Percentiles rank a stretch among this genome's conserved stretches.
phyloP scores from a whole-genome alignment of 2,113 vertebrate species.

The Aptenodytes forsteri region DNA sequence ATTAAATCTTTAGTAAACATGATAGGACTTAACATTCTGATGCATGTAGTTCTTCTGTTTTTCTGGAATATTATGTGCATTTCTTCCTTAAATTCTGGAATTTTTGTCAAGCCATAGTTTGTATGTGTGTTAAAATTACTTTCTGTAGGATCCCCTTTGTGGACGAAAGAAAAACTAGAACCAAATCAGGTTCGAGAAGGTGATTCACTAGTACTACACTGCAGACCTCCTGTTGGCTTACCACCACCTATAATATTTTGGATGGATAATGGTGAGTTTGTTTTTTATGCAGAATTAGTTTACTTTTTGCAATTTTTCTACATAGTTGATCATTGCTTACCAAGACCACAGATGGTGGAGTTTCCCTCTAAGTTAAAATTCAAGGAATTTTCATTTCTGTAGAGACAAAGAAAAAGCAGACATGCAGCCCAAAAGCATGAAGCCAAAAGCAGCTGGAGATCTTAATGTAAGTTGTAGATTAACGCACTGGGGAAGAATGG shows the following conservation, averaged over 20 bases:
- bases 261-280: constrained; percentile 97
- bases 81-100: not conserved
- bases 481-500: not conserved
- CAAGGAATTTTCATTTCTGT: not conserved
- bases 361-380: not conserved
- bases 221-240: constrained; percentile 90
- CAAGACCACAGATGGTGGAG: not conserved
- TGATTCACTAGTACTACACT: constrained; percentile 85
- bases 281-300: not conserved
- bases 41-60: not conserved
- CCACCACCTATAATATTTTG: constrained; percentile 97
- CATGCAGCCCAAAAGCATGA: not conserved
- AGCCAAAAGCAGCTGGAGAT: not conserved
- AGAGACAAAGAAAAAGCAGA: not conserved
- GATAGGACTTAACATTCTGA: not conserved
- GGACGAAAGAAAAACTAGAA: constrained; percentile 93
- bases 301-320: not conserved
- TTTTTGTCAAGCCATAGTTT: not conserved
- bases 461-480: not conserved
- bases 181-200: constrained; percentile 85
- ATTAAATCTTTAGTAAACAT: not conserved
- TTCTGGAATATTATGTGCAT: not conserved
- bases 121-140: not conserved
- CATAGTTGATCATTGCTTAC: not conserved
- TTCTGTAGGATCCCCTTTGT: constrained; percentile 89